phyloP scores from a whole-genome alignment of 2,797 vertebrate genomes.

The Uromys caudimaculatus region DNA sequence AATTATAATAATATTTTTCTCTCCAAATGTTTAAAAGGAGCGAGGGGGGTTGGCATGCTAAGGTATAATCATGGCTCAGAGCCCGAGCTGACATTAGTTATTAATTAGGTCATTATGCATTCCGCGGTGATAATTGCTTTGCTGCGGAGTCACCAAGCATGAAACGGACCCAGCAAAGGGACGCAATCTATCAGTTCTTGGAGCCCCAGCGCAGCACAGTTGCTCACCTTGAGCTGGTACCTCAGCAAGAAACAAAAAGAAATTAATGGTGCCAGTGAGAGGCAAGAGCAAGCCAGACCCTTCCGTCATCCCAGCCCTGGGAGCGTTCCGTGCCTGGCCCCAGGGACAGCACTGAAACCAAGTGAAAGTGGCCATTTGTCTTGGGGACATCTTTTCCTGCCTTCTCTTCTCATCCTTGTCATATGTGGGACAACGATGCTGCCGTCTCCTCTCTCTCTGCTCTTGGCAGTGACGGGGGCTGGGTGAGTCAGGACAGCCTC shows the following conservation, averaged over 20 bases:
- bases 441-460: constrained; percentile 32
- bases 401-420: not conserved
- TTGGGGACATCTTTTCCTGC: not conserved
- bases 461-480: constrained; percentile 25
- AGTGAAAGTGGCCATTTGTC: fast-evolving
- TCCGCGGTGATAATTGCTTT: constrained; percentile 99
- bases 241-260: constrained; percentile 68
- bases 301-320: constrained; percentile 75
- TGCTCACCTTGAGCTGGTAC: constrained; percentile 93
- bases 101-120: constrained; percentile 99
- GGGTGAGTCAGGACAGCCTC: not conserved
- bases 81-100: constrained; percentile 98
- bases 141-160: constrained; percentile 99
- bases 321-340: not conserved
- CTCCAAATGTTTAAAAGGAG: constrained; percentile 87
- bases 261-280: constrained; percentile 65
- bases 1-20: constrained; percentile 90
- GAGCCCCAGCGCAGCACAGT: constrained; percentile 81
- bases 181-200: constrained; percentile 94
- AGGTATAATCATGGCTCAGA: constrained; percentile 96
- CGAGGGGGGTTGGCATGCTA: constrained; percentile 89
- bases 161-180: constrained; percentile 88
- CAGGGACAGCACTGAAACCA: fast-evolving
- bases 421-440: not conserved
- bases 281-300: constrained; percentile 58